Base-by-base conservation (phyloP, 1,140 invertebrate species). In the Hormaphis cornu region DNA sequence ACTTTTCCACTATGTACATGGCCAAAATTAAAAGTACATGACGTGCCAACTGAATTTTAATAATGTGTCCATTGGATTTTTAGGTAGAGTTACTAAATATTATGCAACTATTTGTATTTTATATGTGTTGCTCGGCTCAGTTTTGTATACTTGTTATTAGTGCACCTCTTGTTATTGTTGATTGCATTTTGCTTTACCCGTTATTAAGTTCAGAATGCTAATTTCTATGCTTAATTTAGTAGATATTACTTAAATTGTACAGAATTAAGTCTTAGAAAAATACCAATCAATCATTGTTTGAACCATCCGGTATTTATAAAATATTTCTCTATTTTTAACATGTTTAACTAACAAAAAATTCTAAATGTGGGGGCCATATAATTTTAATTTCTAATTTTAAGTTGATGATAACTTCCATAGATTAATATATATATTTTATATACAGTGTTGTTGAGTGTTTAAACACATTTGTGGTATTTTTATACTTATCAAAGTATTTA, bases 1-100 rank as follows among this genome's bases (percentile, higher is more conserved):
- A 2, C 82, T 86, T 72, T 84, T 80, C 74, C 78, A 81, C 69
- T 83, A 81, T 50, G 30, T 66, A 20, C 44, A 66, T 66, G 14
- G 35, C 3, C 28, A 30, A 48, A 20, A 50, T 4, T 9, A 20
- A 50, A 20, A 50, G 24, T 50, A 24, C 33, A 18, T 16, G 0
- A 28, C 24, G 9, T 54, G 16, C 18, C 14, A 44, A 5, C 10
- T 28, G 9, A 61, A 61, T 8, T 46, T 48, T 3, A 63, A 56
- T n/a, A 35, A 56, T 54, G 20, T 58, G 20, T 14, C 54, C 35
- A 10, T 24, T 24, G 16, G 10, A 24, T 37, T 56, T 54, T 35
- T 16, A 37, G 7, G 8, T 35, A n/a, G n/a, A n/a, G n/a, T n/a
- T n/a, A n/a, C 2, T 37, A 22, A 56, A 37, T 37, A 37, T 37